Base-by-base conservation (phyloP, 2,797 vertebrate genomes). In the Hirundo rustica region DNA sequence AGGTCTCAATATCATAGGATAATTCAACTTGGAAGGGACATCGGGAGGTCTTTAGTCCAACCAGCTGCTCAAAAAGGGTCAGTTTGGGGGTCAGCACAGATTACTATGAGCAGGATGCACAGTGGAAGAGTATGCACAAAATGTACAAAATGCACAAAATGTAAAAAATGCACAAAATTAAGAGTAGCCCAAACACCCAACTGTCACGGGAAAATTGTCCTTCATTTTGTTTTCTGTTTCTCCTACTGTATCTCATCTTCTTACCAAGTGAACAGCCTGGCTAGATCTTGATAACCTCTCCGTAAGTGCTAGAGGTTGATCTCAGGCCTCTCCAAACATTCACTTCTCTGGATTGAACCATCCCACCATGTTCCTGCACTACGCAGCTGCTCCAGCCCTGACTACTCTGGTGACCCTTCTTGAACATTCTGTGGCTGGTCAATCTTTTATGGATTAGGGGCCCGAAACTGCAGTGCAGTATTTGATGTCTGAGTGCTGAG, bases 281-380 rank as follows among this genome's bases (percentile, higher is more conserved):
- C 5, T 81, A 21, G 3, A 23, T 44, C 22, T 65, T 38, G 9
- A 14, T 36, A 42, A 68, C 11, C 3, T 68, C 36, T 6, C 14
- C 57, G 11, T 2, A 42, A 16, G 26, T 48, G 14, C 3, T 40
- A 47, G 42, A 57, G 4, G 32, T 9, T 78, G 45, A 36, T 66
- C 23, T 38, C 42, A 30, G 18, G 4, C 54, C 3, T 80, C 16
- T 8, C 29, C 58, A 74, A 13, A 20, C 7, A 44, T 36, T 1
- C 4, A 2, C 4, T 73, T 85, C 47, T 55, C 34, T 62, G 22
- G 11, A 23, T 3, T 81, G 57, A 68, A 12, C 5, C 34, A 9
- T 48, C 16, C 38, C 25, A 32, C 5, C 0, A 0, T 10, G 3
- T 47, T 38, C 36, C 26, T 36, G 50, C 15, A 25, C 9, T 5